These are phyloP conservation scores for Hiodon alosoides DNA, from an alignment of 2,113 vertebrate genomes.

Conservation along the genomic window DNA sequence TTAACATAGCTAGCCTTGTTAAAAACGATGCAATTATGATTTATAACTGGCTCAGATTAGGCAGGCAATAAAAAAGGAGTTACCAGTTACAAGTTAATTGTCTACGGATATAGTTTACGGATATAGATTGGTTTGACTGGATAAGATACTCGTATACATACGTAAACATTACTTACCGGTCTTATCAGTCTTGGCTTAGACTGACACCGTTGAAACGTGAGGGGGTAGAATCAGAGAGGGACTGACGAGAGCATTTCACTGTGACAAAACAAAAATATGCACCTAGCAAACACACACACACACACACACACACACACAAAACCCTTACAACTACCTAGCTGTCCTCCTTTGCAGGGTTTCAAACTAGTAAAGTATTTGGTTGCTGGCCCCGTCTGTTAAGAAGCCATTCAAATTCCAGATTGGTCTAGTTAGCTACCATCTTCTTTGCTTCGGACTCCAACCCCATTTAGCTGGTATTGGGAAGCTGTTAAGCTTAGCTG, in stretches of 20 bases:
- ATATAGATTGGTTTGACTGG: no score
- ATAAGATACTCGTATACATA: no score
- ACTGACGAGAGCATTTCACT: background rate
- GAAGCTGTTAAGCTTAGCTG: no score
- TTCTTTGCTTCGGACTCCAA: background rate
- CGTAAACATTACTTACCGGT: slow-evolving; percentile 3
- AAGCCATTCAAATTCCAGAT: background rate
- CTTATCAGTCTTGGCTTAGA: slow-evolving; percentile 17
- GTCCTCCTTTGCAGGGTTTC: background rate
- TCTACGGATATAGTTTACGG: no score
- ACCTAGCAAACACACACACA: background rate
- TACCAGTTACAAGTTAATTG: no score
- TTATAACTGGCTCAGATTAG: no score
- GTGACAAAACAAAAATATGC: background rate
- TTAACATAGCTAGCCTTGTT: no score
- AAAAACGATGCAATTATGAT: no score
- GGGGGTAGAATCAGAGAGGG: background rate
- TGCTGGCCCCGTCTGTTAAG: background rate
- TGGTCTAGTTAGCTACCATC: background rate
- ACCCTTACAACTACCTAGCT: background rate
- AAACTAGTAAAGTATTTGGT: background rate
- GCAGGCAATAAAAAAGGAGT: no score
- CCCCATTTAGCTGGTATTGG: background rate
- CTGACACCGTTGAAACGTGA: background rate
- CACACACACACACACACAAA: background rate